A percentile compares a stretch with the other conserved stretches of the same genome.
These are phyloP conservation scores for Pseudomyrmex gracilis DNA, from an alignment of 1,140 invertebrate genomes.

Conservation along the genomic window DNA sequence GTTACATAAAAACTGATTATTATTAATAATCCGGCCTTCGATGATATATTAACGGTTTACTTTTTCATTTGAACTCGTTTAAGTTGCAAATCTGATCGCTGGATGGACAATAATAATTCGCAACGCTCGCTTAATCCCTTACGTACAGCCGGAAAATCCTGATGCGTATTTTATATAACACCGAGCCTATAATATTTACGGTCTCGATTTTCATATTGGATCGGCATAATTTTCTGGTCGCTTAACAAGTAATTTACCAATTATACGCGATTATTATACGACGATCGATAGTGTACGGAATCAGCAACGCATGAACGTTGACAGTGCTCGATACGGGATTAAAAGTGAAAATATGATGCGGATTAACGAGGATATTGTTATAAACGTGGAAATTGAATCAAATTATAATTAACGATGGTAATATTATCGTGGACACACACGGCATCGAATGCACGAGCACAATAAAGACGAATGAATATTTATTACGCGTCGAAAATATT, in stretches of 20 bases:
- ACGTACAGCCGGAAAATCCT: slow-evolving; percentile 53
- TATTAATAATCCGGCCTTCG: slow-evolving; percentile 16
- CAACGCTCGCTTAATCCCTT: slow-evolving; percentile 59
- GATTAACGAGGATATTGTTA: slow-evolving; percentile 61
- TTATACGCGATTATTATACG: slow-evolving; percentile 56
- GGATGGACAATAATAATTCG: slow-evolving; percentile 20
- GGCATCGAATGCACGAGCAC: slow-evolving; percentile 49
- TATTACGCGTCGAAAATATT: slow-evolving; percentile 59
- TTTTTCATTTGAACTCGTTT: slow-evolving; percentile 46
- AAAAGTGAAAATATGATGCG: slow-evolving; percentile 62
- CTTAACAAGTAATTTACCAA: slow-evolving; percentile 62
- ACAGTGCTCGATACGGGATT: slow-evolving; percentile 58
- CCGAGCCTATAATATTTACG: slow-evolving; percentile 44
- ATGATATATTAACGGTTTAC: slow-evolving; percentile 43
- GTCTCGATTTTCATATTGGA: slow-evolving; percentile 57
- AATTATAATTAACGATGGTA: slow-evolving; percentile 63
- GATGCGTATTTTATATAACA: slow-evolving; percentile 49
- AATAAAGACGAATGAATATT: slow-evolving; percentile 63
- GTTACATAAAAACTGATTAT: slow-evolving; percentile 4
- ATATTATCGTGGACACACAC: slow-evolving; percentile 52
- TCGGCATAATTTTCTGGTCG: slow-evolving; percentile 62
- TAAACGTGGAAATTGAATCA: slow-evolving; percentile 59
- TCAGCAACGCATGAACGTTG: slow-evolving; percentile 57
- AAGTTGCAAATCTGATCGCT: slow-evolving; percentile 55
- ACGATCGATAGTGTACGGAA: slow-evolving; percentile 47